These are phyloP conservation scores for Xestoiulus laeticollis DNA, from an alignment of 2,888 invertebrate species.

Conservation along the genomic window DNA sequence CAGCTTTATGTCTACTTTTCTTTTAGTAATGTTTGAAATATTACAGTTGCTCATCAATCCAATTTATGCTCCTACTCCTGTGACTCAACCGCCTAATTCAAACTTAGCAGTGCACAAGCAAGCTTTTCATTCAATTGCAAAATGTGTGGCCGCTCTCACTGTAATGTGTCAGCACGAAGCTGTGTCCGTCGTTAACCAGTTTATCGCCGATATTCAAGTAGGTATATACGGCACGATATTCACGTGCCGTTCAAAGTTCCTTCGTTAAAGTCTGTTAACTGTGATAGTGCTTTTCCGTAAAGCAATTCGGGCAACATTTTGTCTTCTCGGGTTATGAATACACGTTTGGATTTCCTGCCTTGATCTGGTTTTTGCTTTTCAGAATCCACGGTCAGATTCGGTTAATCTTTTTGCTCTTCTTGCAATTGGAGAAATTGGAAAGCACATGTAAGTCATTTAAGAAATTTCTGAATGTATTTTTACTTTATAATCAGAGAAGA, in stretches of 20 bases:
- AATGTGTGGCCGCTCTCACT: constrained; percentile 94
- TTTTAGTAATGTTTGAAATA: constrained; percentile 8
- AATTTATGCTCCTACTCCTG: constrained; percentile 60
- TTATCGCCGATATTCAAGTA: constrained; percentile 59
- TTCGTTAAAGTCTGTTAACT: no score
- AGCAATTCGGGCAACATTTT: no score
- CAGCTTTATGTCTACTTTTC: no score
- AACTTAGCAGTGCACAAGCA: constrained; percentile 61
- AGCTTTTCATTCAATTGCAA: constrained; percentile 95
- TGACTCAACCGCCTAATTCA: constrained; percentile 50
- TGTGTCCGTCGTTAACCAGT: constrained; percentile 66
- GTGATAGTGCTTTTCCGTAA: background rate
- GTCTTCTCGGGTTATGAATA: no score
- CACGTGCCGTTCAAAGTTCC: no score
- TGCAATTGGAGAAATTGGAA: constrained; percentile 96
- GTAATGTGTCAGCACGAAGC: constrained; percentile 79
- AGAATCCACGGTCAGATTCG: constrained; percentile 75
- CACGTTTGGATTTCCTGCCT: no score
- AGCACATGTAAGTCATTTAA: constrained; percentile 77
- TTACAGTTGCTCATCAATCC: constrained; percentile 63
- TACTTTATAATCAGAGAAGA: background rate
- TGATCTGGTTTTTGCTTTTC: constrained; percentile 65
- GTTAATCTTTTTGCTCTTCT: constrained; percentile 92
- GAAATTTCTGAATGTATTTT: background rate
- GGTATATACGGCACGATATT: no score